Percentiles rank a stretch among this genome's conserved stretches.
phyloP scores from a whole-genome alignment of 2,113 vertebrate genomes.

The Erinaceus europaeus region DNA sequence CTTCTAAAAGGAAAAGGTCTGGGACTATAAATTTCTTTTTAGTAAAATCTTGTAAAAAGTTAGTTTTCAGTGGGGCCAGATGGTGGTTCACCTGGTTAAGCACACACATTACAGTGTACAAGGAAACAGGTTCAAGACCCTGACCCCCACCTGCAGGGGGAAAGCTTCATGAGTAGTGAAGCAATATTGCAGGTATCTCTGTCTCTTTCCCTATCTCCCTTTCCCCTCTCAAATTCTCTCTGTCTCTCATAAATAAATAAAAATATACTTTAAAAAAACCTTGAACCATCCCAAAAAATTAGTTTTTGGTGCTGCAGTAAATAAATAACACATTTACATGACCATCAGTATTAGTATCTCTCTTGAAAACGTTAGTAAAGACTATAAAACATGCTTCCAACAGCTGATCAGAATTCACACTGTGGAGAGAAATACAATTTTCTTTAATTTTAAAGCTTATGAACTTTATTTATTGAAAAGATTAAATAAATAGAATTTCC shows the following conservation, averaged over 20 bases:
- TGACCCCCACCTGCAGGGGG: no score
- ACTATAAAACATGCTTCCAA: not conserved
- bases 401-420: not conserved
- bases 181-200: no score
- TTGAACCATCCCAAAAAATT: not conserved
- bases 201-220: no score
- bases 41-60: no score
- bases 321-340: not conserved
- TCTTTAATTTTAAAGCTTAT: not conserved
- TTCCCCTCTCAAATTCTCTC: no score
- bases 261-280: no score
- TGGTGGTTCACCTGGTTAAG: no score
- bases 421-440: not conserved
- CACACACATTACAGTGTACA: no score
- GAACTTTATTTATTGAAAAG: conserved; percentile 53
- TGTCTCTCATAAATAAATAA: no score
- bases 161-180: no score
- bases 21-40: not conserved
- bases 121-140: no score
- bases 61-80: no score
- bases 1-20: not conserved
- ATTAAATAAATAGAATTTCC: conserved; percentile 46
- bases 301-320: not conserved
- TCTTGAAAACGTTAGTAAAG: not conserved
- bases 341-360: not conserved